Evolutionary conservation across 2,113 vertebrate species (phyloP), one percentile per base, ranked within the genome.

Genomic region (Bubo scandiacus): DNA sequence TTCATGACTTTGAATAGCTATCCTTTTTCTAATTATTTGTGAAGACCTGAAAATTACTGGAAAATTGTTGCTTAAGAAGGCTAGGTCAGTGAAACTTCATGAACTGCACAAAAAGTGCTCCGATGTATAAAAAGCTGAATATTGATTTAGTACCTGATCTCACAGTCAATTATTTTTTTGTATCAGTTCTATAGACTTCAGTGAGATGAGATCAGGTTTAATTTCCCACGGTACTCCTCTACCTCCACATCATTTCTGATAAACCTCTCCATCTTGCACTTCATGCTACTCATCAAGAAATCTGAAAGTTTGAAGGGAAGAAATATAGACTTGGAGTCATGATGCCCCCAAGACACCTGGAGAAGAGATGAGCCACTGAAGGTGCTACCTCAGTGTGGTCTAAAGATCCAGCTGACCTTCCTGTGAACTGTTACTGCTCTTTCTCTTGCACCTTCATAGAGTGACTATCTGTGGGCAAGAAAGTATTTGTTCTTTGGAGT

Each of bases 1-100:
- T 82, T 91, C 79, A 25, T 92, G 43, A 87, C 70, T 95, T 91
- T 90, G 40, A 97, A 91, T 87, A 94, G 49, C 36, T 84, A 12
- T 85, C 20, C 11, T 90, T 92, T 87, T 86, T 85, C 73, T 82
- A 80, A 82, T 89, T 95, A 84, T 65, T 91, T 89, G 36, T 87
- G 59, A 88, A 70, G 36, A 73, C 34, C 36, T 78, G 42, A 68
- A 62, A 77, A 80, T 77, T 80, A 70, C 40, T 90, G 38, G 80
- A 91, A 92, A 91, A 75, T 7, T 66, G 14, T 91, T 91, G 14
- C 58, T 85, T 73, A 65, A 86, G 47, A 70, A 83, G 32, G 6
- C 54, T 81, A 43, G 45, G 62, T 85, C 84, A 94, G 26, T 94
- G 73, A 91, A 92, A 81, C 12, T 84, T 79, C 49, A 65, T 43